These are phyloP conservation scores for Cerastoderma edule DNA, from an alignment of 2,888 invertebrate species.

Conservation along the genomic window DNA sequence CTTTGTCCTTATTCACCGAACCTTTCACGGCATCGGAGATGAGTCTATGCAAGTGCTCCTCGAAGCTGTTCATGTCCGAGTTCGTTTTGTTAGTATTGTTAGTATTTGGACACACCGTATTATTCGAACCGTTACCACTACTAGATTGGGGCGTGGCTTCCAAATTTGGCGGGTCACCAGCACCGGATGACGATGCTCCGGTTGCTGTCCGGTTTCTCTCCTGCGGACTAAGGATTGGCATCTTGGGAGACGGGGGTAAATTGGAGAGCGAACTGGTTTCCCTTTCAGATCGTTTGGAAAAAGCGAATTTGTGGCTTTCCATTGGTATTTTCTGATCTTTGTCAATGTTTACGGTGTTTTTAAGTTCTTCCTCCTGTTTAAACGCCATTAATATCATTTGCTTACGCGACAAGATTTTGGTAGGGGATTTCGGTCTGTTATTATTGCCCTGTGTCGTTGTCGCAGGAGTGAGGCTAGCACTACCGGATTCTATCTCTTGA, in stretches of 20 bases:
- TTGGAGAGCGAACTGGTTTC: slow-evolving; percentile 39
- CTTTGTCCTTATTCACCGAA: slow-evolving; percentile 49
- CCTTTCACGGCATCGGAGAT: slow-evolving; percentile 61
- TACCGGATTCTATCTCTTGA: background rate
- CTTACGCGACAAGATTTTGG: slow-evolving; percentile 65
- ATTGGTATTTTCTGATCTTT: slow-evolving; percentile 51
- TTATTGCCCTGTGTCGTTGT: slow-evolving; percentile 26
- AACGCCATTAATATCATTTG: slow-evolving; percentile 73
- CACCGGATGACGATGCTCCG: slow-evolving; percentile 51
- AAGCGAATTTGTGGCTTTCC: slow-evolving; percentile 44
- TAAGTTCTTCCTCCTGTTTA: slow-evolving; percentile 71
- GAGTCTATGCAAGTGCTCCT: slow-evolving; percentile 56
- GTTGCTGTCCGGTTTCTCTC: slow-evolving; percentile 65
- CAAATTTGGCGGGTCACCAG: slow-evolving; percentile 73
- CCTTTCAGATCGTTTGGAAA: slow-evolving; percentile 43
- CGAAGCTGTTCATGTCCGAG: slow-evolving; percentile 50
- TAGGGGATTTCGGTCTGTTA: slow-evolving; percentile 21
- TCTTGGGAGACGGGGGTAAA: slow-evolving; percentile 77
- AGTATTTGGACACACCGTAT: slow-evolving; percentile 1
- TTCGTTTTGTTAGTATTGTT: slow-evolving; percentile 31
- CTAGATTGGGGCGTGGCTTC: slow-evolving; percentile 56
- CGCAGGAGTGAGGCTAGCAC: slow-evolving; percentile 28
- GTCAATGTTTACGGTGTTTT: slow-evolving; percentile 62
- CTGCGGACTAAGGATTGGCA: slow-evolving; percentile 80
- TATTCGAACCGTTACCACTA: slow-evolving; percentile 15